phyloP scores from a whole-genome alignment of 2,797 vertebrate genomes.

The Odontamblyopus lacepedii region DNA sequence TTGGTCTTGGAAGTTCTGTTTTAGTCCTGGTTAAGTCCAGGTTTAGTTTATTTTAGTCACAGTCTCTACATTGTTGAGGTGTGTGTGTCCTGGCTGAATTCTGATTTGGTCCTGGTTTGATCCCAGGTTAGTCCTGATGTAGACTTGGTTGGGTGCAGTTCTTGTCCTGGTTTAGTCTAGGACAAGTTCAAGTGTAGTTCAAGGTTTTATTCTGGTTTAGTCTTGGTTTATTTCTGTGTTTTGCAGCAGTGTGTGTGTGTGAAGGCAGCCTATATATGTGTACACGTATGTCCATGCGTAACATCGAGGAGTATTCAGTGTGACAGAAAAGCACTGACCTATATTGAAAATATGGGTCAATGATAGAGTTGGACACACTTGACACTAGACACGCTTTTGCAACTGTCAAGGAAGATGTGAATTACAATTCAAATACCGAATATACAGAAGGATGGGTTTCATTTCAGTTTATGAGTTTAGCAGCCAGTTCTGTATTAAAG shows the following conservation, averaged over 20 bases:
- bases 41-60: not conserved
- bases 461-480: not conserved
- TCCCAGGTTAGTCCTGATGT: not conserved
- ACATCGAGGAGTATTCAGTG: conserved; percentile 13
- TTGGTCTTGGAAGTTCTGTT: not conserved
- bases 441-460: not conserved
- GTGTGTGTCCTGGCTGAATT: not conserved
- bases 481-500: not conserved
- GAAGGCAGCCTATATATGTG: not conserved
- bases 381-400: conserved; percentile 14
- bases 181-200: not conserved
- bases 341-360: conserved; percentile 17
- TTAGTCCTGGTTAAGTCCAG: not conserved
- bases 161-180: not conserved
- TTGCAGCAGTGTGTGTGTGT: not conserved
- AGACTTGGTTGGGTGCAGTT: not conserved
- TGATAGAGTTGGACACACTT: not conserved
- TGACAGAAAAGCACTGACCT: conserved; percentile 24
- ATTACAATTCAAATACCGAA: not conserved
- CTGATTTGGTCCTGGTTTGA: not conserved
- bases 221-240: not conserved
- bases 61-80: not conserved
- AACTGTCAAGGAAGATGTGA: not conserved
- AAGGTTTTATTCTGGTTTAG: not conserved
- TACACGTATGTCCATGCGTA: conserved; percentile 4